Percentiles rank a stretch among this genome's conserved stretches.
Evolutionary conservation across 2,113 vertebrate genomes (phyloP).

Genomic region (Addax nasomaculatus): DNA sequence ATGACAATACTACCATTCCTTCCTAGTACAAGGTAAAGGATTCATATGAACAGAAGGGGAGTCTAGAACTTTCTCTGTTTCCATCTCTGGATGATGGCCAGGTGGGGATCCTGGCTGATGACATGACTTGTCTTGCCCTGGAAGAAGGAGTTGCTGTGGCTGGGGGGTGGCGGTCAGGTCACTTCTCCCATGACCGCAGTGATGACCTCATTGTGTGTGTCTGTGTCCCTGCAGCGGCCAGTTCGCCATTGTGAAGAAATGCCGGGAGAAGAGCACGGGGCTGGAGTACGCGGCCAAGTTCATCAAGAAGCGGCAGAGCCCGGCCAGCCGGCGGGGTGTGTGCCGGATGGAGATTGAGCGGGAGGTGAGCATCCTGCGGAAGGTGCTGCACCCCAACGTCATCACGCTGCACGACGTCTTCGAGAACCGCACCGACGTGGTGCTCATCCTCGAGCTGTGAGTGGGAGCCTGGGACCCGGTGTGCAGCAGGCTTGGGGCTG

Average conservation of each 20-base stretch:
- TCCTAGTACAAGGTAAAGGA: neutral
- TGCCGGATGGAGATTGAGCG: slow-evolving; percentile 92
- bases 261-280: slow-evolving; percentile 87
- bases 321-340: slow-evolving; percentile 90
- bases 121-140: neutral
- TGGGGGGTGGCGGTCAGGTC: neutral
- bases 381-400: slow-evolving; percentile 91
- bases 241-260: slow-evolving; percentile 96
- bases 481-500: neutral
- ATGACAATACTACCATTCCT: neutral
- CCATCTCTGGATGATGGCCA: neutral
- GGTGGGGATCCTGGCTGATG: neutral
- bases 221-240: slow-evolving; percentile 87
- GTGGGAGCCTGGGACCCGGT: slow-evolving; percentile 64
- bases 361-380: slow-evolving; percentile 93
- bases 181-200: neutral
- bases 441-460: slow-evolving; percentile 98
- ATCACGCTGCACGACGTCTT: slow-evolving; percentile 92
- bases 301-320: slow-evolving; percentile 94
- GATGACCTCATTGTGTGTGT: neutral
- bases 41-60: neutral
- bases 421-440: slow-evolving; percentile 95
- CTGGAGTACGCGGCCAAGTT: slow-evolving; percentile 92
- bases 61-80: neutral
- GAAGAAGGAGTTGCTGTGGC: neutral